Evolutionary conservation across 2,113 vertebrate genomes (phyloP).

Genomic region (Ia io): DNA sequence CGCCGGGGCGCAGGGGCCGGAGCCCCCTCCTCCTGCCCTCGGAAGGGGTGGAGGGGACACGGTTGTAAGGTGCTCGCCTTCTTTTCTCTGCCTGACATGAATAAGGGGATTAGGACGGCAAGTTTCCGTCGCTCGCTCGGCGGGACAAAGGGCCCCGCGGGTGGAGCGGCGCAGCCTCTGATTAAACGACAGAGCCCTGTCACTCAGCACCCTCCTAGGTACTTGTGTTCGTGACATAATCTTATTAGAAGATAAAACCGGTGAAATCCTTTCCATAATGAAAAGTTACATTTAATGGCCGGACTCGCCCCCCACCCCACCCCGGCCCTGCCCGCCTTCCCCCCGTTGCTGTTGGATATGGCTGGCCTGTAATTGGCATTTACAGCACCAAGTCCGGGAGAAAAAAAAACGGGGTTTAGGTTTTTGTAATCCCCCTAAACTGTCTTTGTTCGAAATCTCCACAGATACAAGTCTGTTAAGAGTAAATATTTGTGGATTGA

Average conservation of each 20-base stretch:
- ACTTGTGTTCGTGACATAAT: slow-evolving; percentile 93
- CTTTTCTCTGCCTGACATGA: slow-evolving; percentile 95
- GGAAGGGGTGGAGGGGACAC: slow-evolving; percentile 86
- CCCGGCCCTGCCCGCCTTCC: slow-evolving; percentile 78
- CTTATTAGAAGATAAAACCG: slow-evolving; percentile 97
- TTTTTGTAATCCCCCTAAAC: slow-evolving; percentile 81
- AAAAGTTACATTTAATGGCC: slow-evolving; percentile 89
- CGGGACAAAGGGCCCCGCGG: slow-evolving; percentile 91
- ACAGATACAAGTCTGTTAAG: slow-evolving; percentile 82
- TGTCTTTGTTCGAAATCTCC: slow-evolving; percentile 81
- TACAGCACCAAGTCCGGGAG: slow-evolving; percentile 70
- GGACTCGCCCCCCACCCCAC: slow-evolving; percentile 73
- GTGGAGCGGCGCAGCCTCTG: slow-evolving; percentile 95
- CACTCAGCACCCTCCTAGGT: slow-evolving; percentile 91
- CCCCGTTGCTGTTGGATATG: slow-evolving; percentile 78
- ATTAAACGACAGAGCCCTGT: slow-evolving; percentile 98
- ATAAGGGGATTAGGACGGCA: slow-evolving; percentile 98
- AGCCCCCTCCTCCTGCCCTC: slow-evolving; percentile 80
- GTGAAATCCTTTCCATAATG: slow-evolving; percentile 88
- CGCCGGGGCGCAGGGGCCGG: neutral
- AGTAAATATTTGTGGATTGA: slow-evolving; percentile 80
- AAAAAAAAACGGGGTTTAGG: slow-evolving; percentile 77
- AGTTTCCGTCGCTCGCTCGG: slow-evolving; percentile 96
- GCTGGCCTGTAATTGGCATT: slow-evolving; percentile 70
- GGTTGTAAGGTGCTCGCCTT: slow-evolving; percentile 86